Base-by-base conservation (phyloP, 2,888 invertebrate species). In the Caenorhabditis plicata region DNA sequence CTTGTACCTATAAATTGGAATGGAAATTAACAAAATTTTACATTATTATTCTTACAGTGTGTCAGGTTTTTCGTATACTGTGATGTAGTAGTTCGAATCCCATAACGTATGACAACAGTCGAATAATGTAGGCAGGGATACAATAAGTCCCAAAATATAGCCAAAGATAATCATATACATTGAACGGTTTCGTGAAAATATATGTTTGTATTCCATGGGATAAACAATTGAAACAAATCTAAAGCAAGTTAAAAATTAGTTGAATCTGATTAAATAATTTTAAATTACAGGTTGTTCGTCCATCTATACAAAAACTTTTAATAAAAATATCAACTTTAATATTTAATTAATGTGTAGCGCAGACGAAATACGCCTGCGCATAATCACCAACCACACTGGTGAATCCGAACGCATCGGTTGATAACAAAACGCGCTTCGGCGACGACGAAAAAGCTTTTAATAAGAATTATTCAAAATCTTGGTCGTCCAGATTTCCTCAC, bases 191-290 rank as follows among this genome's bases (percentile, higher is more conserved):
- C 65, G 51, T 9, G 73, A 71, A 44, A 77, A 77, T 45, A 74
- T 67, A 39, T 68, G 64, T 46, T 77, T 73, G 65, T 78, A 78
- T 41, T 73, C 73, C 73, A 74, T 75, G 3, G 78, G 77, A 42
- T 74, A 77, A 23, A 78, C 75, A 49, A 78, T 78, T 32, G 72
- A 73, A 19, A 75, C 77, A 60, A 77, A 78, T 43, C 77, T 77
- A 57, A 61, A 65, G 51, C 20, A 20, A 26, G 32, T 17, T 33
- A 20, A 8, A 13, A n/a, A n/a, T n/a, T n/a, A n/a, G n/a, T 29
- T 13, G 31, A 29, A 29, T 29, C 13, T 29, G 31, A 29, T 29
- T 9, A 29, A 29, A 11, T 29, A n/a, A n/a, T n/a, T n/a, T n/a
- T n/a, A n/a, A n/a, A n/a, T n/a, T n/a, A n/a, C n/a, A n/a, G n/a